These are phyloP conservation scores for Pegoplata infirma DNA, from an alignment of 2,888 invertebrate species.

Conservation along the genomic window DNA sequence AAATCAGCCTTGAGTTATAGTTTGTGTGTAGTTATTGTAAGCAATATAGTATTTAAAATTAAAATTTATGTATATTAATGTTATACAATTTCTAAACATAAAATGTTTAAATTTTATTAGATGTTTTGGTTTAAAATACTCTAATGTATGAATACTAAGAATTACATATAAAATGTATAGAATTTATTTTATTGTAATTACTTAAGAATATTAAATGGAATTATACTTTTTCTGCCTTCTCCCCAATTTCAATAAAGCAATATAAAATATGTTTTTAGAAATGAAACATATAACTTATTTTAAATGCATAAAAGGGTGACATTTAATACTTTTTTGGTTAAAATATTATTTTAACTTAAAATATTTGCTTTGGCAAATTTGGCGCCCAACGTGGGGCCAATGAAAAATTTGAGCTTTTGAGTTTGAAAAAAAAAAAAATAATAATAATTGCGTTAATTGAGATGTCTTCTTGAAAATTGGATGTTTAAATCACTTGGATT, in stretches of 20 bases:
- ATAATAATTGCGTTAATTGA: too few relatives aligned
- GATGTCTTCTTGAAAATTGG: too few relatives aligned
- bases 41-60: slow-evolving; percentile 22
- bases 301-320: too few relatives aligned
- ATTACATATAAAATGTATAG: slow-evolving; percentile 5
- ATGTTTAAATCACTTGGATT: too few relatives aligned
- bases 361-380: too few relatives aligned
- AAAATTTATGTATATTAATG: slow-evolving; percentile 17
- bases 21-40: neutral
- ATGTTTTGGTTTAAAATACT: slow-evolving; percentile 7
- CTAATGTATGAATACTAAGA: slow-evolving; percentile 20
- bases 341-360: too few relatives aligned
- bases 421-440: too few relatives aligned
- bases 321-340: too few relatives aligned
- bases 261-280: too few relatives aligned
- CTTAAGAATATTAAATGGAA: slow-evolving; percentile 41
- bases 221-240: slow-evolving; percentile 13
- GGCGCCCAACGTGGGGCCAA: too few relatives aligned
- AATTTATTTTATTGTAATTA: slow-evolving; percentile 44
- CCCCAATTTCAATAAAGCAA: neutral
- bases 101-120: slow-evolving; percentile 40
- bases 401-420: too few relatives aligned
- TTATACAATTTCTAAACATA: neutral
- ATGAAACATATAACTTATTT: too few relatives aligned
- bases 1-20: neutral